A percentile compares a stretch with the other conserved stretches of the same genome.
These are phyloP conservation scores for Podilymbus podiceps DNA, from an alignment of 2,113 vertebrate species.

Conservation along the genomic window DNA sequence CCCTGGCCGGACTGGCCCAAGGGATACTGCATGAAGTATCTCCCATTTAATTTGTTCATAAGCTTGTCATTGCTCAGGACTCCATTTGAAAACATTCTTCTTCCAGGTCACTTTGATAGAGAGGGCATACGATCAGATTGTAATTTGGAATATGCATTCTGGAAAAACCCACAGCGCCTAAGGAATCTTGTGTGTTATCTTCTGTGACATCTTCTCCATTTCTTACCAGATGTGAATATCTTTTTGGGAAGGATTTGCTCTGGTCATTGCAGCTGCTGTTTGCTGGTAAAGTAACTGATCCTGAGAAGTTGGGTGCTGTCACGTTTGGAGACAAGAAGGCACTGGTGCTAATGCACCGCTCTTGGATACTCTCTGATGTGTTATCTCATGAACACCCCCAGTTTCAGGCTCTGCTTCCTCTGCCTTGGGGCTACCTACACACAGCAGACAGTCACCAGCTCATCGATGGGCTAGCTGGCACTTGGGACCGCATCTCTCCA, in stretches of 20 bases:
- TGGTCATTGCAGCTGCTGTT: not conserved
- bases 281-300: not conserved
- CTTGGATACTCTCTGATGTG: not conserved
- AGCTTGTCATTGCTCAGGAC: no score
- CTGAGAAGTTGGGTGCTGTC: not conserved
- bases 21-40: no score
- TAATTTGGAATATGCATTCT: no score
- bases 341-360: not conserved
- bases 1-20: no score
- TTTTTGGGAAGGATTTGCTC: not conserved
- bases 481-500: not conserved
- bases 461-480: fast-evolving
- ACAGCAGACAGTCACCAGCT: not conserved
- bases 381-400: not conserved
- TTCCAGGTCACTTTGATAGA: no score
- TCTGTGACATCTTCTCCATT: not conserved
- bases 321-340: not conserved
- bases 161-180: no score
- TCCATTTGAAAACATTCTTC: no score
- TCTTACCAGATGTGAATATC: not conserved
- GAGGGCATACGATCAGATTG: no score
- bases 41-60: no score
- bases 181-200: no score
- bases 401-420: not conserved
- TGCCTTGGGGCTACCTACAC: not conserved